phyloP scores from a whole-genome alignment of 2,113 vertebrate species.

The Tricholaema leucomelas region DNA sequence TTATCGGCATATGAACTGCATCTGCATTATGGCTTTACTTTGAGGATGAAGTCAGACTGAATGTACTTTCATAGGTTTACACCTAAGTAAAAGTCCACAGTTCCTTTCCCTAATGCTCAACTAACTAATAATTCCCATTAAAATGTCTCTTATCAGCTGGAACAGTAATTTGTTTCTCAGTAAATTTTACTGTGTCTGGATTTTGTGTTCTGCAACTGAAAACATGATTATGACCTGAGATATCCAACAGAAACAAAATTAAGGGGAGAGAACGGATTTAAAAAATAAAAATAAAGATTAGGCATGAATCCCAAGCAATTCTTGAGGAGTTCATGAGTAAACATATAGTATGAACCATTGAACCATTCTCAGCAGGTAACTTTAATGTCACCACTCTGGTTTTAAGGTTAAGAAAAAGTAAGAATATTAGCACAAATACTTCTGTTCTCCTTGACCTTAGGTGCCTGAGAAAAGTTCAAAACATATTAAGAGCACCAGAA shows the following conservation, averaged over 20 bases:
- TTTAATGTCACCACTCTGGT: not conserved
- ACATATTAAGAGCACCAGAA: not conserved
- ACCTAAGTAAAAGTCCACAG: not conserved
- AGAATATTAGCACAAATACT: not conserved
- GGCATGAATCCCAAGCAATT: not conserved
- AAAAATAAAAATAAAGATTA: not conserved
- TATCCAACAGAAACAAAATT: not conserved
- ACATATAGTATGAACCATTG: fast-evolving
- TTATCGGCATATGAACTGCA: not conserved
- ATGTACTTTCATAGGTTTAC: not conserved
- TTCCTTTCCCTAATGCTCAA: not conserved
- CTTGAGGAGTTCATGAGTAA: not conserved
- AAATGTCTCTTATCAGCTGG: not conserved
- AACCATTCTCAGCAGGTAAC: not conserved
- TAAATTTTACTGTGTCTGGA: not conserved
- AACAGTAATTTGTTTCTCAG: not conserved
- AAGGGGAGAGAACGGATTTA: not conserved
- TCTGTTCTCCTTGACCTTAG: not conserved
- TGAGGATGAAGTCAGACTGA: not conserved
- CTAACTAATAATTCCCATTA: not conserved
- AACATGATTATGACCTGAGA: not conserved
- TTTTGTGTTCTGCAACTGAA: not conserved
- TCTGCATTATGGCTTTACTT: not conserved
- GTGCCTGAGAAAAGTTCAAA: not conserved
- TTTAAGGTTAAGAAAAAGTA: not conserved